Evolutionary conservation across 2,113 vertebrate species (phyloP).

Genomic region (Cebidichthys violaceus): DNA sequence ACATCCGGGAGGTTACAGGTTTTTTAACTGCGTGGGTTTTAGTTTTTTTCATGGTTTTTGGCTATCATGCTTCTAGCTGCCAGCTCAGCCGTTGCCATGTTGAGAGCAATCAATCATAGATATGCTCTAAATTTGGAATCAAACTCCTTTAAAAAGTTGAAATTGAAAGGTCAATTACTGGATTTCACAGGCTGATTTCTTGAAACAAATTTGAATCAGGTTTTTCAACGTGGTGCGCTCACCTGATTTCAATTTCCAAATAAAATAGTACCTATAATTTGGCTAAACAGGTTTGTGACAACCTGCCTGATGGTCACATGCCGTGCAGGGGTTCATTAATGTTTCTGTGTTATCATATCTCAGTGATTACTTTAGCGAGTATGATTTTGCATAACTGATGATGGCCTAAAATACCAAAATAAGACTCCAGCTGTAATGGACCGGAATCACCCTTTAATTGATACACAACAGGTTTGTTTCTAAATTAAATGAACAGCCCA

Average conservation of each 20-base stretch:
- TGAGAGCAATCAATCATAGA: too few relatives aligned
- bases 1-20: not conserved
- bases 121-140: too few relatives aligned
- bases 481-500: not conserved
- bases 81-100: too few relatives aligned
- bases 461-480: not conserved
- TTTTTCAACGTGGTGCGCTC: not conserved
- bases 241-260: not conserved
- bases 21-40: too few relatives aligned
- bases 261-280: not conserved
- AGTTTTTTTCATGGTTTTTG: not conserved
- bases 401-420: not conserved
- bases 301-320: not conserved
- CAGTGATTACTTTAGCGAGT: not conserved
- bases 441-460: not conserved
- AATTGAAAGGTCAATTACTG: too few relatives aligned
- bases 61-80: not conserved
- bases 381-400: not conserved
- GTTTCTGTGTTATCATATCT: not conserved
- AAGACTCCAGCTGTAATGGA: not conserved
- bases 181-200: not conserved
- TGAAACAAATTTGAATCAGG: not conserved
- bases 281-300: not conserved
- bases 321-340: too few relatives aligned
- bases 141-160: too few relatives aligned